phyloP scores from a whole-genome alignment of 2,113 vertebrate species.

The Mohoua ochrocephala region DNA sequence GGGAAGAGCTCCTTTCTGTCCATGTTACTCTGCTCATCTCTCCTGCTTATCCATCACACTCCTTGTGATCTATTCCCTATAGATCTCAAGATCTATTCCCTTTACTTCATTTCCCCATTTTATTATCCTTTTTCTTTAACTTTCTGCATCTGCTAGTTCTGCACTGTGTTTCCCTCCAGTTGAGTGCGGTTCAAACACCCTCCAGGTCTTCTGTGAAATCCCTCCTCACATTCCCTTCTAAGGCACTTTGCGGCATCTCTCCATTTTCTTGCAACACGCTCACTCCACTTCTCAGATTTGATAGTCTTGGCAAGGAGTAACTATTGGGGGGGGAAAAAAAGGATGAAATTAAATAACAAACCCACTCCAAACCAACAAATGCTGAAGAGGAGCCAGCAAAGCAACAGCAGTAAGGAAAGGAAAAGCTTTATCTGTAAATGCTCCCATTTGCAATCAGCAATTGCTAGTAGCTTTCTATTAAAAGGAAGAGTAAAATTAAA shows the following conservation, averaged over 20 bases:
- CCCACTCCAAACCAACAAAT: not conserved
- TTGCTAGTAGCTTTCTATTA: not conserved
- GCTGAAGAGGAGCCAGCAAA: not conserved
- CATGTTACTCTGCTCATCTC: not conserved
- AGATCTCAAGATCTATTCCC: not conserved
- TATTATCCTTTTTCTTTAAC: not conserved
- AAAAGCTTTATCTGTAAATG: not conserved
- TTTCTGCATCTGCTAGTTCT: not conserved
- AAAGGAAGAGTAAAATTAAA: not conserved
- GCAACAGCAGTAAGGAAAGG: not conserved
- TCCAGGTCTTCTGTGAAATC: not conserved
- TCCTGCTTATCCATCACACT: not conserved
- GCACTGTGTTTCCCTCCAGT: fast-evolving
- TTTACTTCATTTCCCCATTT: not conserved
- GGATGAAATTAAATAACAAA: not conserved
- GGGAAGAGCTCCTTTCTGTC: not conserved
- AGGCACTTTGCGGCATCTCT: not conserved
- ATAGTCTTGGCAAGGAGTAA: not conserved
- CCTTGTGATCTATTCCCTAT: not conserved
- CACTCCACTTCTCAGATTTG: not conserved
- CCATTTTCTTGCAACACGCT: not conserved
- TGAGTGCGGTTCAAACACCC: not conserved
- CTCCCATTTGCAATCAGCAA: not conserved
- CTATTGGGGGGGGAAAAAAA: not conserved
- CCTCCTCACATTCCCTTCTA: not conserved